These are phyloP conservation scores for Neoitamus cyanurus DNA, from an alignment of 2,888 invertebrate genomes.

Conservation along the genomic window DNA sequence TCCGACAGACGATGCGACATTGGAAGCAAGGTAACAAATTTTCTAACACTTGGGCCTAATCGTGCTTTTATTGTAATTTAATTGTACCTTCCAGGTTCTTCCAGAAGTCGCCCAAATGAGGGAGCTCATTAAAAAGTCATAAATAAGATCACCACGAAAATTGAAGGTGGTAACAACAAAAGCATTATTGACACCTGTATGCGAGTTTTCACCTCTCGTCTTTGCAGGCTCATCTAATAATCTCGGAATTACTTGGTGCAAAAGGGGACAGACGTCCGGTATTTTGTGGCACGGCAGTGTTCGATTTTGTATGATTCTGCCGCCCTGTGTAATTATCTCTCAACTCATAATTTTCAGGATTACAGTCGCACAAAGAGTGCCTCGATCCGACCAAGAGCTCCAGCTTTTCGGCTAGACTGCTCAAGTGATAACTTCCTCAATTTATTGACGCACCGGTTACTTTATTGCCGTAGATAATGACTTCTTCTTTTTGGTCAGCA, in stretches of 20 bases:
- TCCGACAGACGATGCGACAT: not conserved
- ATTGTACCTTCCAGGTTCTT: not conserved
- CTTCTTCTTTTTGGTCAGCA: not conserved
- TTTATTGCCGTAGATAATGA: not conserved
- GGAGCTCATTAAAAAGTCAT: not conserved
- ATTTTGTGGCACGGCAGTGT: not conserved
- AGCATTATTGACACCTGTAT: not conserved
- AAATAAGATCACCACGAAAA: not conserved
- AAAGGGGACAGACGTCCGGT: not conserved
- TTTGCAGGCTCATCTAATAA: not conserved
- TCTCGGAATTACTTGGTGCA: not conserved
- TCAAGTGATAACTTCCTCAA: not conserved
- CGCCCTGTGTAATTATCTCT: not conserved
- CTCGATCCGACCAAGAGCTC: not conserved
- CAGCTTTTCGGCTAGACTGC: not conserved
- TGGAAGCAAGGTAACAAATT: not conserved
- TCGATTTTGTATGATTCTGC: not conserved
- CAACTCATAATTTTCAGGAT: not conserved
- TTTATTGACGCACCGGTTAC: not conserved
- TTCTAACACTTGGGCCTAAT: slow-evolving; percentile 21
- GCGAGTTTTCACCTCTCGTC: not conserved
- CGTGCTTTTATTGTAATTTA: slow-evolving; percentile 18
- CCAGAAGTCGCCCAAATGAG: not conserved
- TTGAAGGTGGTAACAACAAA: not conserved
- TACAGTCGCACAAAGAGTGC: not conserved